Evolutionary conservation across 2,113 vertebrate genomes (phyloP), one percentile per base, ranked within the genome.

Genomic region (Macquaria ambigua): DNA sequence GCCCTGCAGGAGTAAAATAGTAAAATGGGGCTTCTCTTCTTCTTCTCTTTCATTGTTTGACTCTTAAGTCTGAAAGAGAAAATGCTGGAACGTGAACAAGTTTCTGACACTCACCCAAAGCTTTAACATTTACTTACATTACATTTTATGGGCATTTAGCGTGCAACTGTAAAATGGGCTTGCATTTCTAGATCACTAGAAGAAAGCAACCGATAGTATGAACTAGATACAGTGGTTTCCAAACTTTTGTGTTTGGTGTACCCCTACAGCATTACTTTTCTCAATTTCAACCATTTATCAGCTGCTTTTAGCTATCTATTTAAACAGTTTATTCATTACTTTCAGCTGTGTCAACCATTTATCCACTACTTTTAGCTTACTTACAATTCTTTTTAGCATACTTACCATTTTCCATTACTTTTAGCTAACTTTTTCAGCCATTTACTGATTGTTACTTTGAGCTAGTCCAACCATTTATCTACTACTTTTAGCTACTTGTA

Each of bases 11-110:
- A 90, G 87, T 87, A 67, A 92, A 94, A 91, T 53, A 77, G 81
- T 90, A 87, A 91, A 93, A 92, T 74, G 37, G 74, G 80, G 68
- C 79, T 92, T 90, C 83, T 87, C 84, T 82, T 89, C 81, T 89
- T 55, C 66, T 77, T 87, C 62, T 67, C 79, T 83, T 91, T 92
- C 76, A 85, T 85, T 87, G 87, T 84, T 31, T 53, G 76, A 85
- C 81, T 90, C 64, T 86, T 43, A 79, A 90, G 84, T 74, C 64
- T 92, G 77, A 90, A 91, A 90, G 73, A 79, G 74, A 90, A 91
- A 91, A 82, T 52, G 34, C 66, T 87, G 87, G 90, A 89, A 85
- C 79, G 20, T 37, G 69, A 84, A 80, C 76, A 84, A 87, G 70
- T 56, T 73, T 82, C 73, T 69, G 71, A 79, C 84, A 69, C 67